These are phyloP conservation scores for Yponomeuta cagnagella DNA, from an alignment of 2,888 invertebrate species.

Conservation along the genomic window DNA sequence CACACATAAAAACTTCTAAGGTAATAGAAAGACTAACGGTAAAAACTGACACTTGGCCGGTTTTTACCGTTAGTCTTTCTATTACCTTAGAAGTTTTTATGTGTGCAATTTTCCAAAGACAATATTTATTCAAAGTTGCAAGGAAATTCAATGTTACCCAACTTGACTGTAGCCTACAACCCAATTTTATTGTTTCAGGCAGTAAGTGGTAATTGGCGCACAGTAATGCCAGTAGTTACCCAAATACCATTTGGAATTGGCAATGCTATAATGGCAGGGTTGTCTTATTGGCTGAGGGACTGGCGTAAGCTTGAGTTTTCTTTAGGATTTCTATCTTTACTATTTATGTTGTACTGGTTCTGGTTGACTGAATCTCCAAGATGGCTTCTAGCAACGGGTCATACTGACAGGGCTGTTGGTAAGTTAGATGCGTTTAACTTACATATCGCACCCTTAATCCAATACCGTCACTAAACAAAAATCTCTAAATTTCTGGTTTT, in stretches of 20 bases:
- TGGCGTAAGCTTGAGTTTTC: conserved; percentile 77
- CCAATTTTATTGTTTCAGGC: conserved; percentile 36
- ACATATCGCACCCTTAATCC: background rate
- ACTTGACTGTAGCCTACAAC: no score
- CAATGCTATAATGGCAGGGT: conserved; percentile 70
- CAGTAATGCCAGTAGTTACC: conserved; percentile 76
- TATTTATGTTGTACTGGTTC: conserved; percentile 65
- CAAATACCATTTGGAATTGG: conserved; percentile 79
- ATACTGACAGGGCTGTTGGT: conserved; percentile 64
- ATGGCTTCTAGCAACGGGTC: conserved; percentile 76
- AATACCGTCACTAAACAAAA: no score
- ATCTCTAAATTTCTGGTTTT: no score
- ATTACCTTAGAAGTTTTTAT: no score
- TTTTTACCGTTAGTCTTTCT: no score
- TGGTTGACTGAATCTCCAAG: conserved; percentile 78
- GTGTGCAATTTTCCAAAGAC: no score
- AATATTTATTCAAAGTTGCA: no score
- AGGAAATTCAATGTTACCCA: no score
- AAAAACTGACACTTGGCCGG: no score
- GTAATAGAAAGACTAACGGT: no score
- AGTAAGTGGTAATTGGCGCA: conserved; percentile 78
- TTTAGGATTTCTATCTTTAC: conserved; percentile 66
- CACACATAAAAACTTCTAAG: no score
- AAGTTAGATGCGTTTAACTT: conserved; percentile 25
- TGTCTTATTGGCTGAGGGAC: conserved; percentile 76